These are phyloP conservation scores for Bombus affinis DNA, from an alignment of 1,140 invertebrate genomes.

Conservation along the genomic window DNA sequence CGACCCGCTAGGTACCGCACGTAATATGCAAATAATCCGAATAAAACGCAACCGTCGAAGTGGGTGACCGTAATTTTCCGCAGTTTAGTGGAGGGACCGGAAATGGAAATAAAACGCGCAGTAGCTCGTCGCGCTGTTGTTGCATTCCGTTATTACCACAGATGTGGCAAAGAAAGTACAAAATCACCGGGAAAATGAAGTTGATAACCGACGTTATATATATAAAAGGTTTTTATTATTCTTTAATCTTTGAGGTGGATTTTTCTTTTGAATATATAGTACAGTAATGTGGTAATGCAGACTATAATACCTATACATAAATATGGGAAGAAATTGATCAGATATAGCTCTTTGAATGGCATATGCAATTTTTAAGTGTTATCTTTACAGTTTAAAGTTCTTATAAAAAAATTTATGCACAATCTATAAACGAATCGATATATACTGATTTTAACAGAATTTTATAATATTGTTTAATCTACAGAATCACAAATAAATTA, in stretches of 20 bases:
- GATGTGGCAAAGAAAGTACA: not conserved
- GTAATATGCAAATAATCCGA: constrained; percentile 60
- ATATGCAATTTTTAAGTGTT: too few species aligned
- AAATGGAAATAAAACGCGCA: constrained; percentile 57
- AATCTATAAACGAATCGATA: too few species aligned
- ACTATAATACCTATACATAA: too few species aligned
- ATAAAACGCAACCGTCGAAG: constrained; percentile 43
- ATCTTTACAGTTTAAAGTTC: too few species aligned
- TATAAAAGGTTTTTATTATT: not conserved
- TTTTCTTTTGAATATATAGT: not conserved
- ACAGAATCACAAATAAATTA: too few species aligned
- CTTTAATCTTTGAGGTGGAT: not conserved
- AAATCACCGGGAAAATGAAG: constrained; percentile 11
- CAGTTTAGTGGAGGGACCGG: constrained; percentile 44
- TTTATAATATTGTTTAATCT: too few species aligned
- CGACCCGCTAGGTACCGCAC: constrained; percentile 4
- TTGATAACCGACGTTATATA: not conserved
- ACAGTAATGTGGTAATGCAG: not conserved
- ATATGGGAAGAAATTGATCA: too few species aligned
- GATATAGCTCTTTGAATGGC: too few species aligned
- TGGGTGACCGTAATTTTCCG: constrained; percentile 57
- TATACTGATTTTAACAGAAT: too few species aligned
- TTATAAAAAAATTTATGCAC: too few species aligned
- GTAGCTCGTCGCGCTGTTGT: not conserved
- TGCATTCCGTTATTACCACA: not conserved